phyloP scores from a whole-genome alignment of 2,888 invertebrate species.

The Orchestes rusci region DNA sequence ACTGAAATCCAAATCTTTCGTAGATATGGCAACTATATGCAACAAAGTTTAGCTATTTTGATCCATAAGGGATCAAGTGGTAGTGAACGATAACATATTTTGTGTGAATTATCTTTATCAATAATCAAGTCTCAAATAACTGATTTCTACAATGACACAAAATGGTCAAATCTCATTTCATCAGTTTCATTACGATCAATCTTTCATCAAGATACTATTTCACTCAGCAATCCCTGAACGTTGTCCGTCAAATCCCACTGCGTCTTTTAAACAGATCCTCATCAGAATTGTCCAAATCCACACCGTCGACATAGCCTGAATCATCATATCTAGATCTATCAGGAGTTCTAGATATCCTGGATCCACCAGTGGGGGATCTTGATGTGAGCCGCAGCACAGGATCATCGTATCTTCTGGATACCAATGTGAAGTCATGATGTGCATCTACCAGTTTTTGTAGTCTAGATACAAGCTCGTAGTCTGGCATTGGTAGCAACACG shows the following conservation, averaged over 20 bases:
- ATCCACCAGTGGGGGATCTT: conserved; percentile 52
- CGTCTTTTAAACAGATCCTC: conserved; percentile 58
- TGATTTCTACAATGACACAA: too few species aligned
- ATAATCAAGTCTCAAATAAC: too few species aligned
- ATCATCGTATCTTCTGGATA: conserved; percentile 68
- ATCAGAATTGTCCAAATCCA: conserved; percentile 59
- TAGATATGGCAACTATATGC: too few species aligned
- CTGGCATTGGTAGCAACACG: conserved; percentile 48
- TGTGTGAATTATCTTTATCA: too few species aligned
- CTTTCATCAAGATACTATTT: too few species aligned
- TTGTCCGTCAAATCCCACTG: conserved; percentile 15
- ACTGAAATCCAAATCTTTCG: too few species aligned
- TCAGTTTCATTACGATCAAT: too few species aligned
- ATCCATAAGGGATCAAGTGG: too few species aligned
- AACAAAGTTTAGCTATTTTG: too few species aligned
- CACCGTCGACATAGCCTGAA: conserved; percentile 65
- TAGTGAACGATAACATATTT: too few species aligned
- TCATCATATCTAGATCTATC: conserved; percentile 61
- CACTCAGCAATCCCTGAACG: conserved; percentile 8
- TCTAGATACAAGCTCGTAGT: conserved; percentile 55
- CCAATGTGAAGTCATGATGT: conserved; percentile 78
- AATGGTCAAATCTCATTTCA: too few species aligned
- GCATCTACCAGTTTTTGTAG: conserved; percentile 79
- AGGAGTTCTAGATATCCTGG: conserved; percentile 42
- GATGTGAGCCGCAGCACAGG: conserved; percentile 47